These are phyloP conservation scores for Osmerus eperlanus DNA, from an alignment of 2,113 vertebrate genomes.

Conservation along the genomic window DNA sequence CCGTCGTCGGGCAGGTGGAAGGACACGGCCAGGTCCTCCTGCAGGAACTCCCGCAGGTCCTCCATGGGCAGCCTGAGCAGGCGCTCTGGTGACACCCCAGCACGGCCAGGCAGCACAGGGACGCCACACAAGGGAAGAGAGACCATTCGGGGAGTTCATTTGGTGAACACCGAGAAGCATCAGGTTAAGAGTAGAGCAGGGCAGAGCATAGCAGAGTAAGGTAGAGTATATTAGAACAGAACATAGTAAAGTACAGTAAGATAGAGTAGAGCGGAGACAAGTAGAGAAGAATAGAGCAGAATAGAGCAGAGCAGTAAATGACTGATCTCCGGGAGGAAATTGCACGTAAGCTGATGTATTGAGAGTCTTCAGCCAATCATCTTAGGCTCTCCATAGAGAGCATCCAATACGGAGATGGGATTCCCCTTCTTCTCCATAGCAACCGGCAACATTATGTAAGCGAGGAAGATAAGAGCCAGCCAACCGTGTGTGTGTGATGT, in stretches of 20 bases:
- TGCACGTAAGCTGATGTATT: not conserved
- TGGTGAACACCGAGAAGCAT: too few relatives aligned
- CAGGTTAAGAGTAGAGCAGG: too few relatives aligned
- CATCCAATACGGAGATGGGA: slow-evolving; percentile 52
- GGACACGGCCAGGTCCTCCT: slow-evolving; percentile 76
- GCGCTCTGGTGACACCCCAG: slow-evolving; percentile 61
- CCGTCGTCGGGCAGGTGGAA: slow-evolving; percentile 73
- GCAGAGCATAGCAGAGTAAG: too few relatives aligned
- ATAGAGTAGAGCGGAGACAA: not conserved
- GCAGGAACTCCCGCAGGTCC: slow-evolving; percentile 83
- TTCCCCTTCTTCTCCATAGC: slow-evolving; percentile 55
- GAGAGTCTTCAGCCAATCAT: slow-evolving; percentile 30
- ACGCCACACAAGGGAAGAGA: not conserved
- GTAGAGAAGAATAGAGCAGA: not conserved
- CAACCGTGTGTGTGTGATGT: slow-evolving; percentile 27
- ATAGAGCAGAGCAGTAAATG: not conserved
- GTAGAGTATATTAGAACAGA: too few relatives aligned
- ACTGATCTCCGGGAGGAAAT: not conserved
- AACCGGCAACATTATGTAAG: slow-evolving; percentile 61
- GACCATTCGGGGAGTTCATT: too few relatives aligned
- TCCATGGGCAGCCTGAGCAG: slow-evolving; percentile 79
- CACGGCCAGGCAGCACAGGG: not conserved
- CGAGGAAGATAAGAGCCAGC: slow-evolving; percentile 42
- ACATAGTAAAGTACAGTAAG: too few relatives aligned
- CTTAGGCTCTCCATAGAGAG: not conserved